Conservation (phyloP, 2,797 vertebrate species). For the Gallinago stenura region DNA sequence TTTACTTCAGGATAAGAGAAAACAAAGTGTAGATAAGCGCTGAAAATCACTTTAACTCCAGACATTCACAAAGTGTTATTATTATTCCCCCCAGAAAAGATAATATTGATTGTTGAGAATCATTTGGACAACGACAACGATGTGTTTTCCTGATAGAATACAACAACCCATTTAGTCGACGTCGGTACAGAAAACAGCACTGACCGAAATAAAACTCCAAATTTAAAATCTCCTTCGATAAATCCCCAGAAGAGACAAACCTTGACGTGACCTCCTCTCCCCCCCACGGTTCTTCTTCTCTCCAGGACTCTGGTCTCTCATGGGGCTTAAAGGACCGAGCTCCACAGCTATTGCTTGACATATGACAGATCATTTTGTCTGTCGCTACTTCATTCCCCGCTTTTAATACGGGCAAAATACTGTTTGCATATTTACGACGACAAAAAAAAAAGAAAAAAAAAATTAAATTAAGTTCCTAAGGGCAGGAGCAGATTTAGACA, state of each 20-base stretch:
- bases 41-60: slow-evolving; percentile 3
- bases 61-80: background rate
- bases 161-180: background rate
- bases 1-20: slow-evolving; percentile 52
- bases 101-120: slow-evolving; percentile 29
- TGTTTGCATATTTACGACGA: background rate
- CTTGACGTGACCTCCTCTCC: background rate
- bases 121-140: slow-evolving; percentile 20
- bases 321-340: background rate
- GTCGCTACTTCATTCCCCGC: background rate
- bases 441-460: background rate
- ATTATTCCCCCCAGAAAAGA: slow-evolving; percentile 11
- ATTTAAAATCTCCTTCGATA: background rate
- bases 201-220: background rate
- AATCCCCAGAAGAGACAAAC: background rate
- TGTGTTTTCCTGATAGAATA: slow-evolving; percentile 15
- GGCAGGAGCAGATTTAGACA: slow-evolving; percentile 14
- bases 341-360: background rate
- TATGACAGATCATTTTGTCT: background rate
- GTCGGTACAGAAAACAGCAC: background rate
- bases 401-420: background rate
- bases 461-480: background rate
- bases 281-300: background rate
- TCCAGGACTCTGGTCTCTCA: background rate
- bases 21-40: slow-evolving; percentile 10